These are phyloP conservation scores for Trachemys scripta DNA, from an alignment of 2,113 vertebrate genomes.

Conservation along the genomic window DNA sequence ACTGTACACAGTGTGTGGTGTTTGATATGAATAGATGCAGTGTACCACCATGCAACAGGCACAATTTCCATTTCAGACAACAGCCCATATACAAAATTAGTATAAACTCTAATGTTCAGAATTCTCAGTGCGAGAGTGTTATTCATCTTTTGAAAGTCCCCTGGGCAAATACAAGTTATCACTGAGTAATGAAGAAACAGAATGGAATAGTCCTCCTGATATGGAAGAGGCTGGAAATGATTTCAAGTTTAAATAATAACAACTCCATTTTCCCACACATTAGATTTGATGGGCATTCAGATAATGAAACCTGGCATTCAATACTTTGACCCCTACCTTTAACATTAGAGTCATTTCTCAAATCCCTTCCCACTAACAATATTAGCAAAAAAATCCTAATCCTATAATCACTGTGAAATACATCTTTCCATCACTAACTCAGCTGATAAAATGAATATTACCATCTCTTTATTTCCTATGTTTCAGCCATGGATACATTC, in stretches of 20 bases:
- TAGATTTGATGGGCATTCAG: neutral
- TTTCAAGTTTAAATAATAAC: slow-evolving; percentile 66
- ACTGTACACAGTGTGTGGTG: slow-evolving; percentile 5
- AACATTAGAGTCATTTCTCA: slow-evolving; percentile 59
- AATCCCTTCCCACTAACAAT: slow-evolving; percentile 64
- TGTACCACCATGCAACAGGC: slow-evolving; percentile 23
- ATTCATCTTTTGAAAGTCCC: slow-evolving; percentile 62
- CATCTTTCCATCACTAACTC: slow-evolving; percentile 57
- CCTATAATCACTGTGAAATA: slow-evolving; percentile 61
- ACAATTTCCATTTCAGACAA: slow-evolving; percentile 68
- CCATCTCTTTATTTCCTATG: slow-evolving; percentile 51
- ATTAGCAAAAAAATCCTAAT: slow-evolving; percentile 67
- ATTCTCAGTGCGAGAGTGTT: slow-evolving; percentile 15
- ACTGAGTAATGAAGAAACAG: slow-evolving; percentile 63
- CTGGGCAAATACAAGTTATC: slow-evolving; percentile 69
- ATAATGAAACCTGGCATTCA: slow-evolving; percentile 28
- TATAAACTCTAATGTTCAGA: slow-evolving; percentile 35
- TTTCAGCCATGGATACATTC: slow-evolving; percentile 61
- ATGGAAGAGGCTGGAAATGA: slow-evolving; percentile 40
- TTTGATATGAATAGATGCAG: slow-evolving; percentile 38
- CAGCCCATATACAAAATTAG: slow-evolving; percentile 46
- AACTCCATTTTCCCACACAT: slow-evolving; percentile 31
- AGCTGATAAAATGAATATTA: slow-evolving; percentile 65
- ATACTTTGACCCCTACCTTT: slow-evolving; percentile 11
- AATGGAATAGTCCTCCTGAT: slow-evolving; percentile 62